Percentiles rank a stretch among this genome's conserved stretches.
phyloP scores from a whole-genome alignment of 2,113 vertebrate genomes.

The Eurystomus gularis region DNA sequence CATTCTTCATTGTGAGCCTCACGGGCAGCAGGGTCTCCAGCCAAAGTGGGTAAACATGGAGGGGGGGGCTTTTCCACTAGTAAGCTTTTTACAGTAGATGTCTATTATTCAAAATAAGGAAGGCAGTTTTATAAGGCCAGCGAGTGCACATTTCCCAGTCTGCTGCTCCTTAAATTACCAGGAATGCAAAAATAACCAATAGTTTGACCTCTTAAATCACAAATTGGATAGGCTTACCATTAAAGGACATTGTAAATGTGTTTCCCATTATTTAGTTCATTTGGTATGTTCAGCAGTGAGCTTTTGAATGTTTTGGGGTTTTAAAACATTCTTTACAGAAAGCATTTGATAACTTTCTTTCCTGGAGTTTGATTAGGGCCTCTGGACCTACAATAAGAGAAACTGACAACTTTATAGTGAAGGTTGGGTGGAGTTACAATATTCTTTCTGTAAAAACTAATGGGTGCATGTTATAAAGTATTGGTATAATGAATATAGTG shows the following conservation, averaged over 20 bases:
- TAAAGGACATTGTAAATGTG: conserved; percentile 78
- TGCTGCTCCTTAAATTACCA: conserved; percentile 77
- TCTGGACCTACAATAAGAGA: conserved; percentile 14
- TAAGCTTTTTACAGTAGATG: conserved; percentile 57
- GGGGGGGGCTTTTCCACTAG: conserved; percentile 49
- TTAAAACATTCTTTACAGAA: conserved; percentile 65
- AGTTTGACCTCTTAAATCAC: conserved; percentile 80
- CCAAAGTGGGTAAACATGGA: not conserved
- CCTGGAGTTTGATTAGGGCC: conserved; percentile 55
- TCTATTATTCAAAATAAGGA: conserved; percentile 73
- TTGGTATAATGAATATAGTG: not conserved
- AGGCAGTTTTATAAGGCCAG: conserved; percentile 75
- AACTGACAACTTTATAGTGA: conserved; percentile 32
- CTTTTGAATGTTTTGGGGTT: conserved; percentile 68
- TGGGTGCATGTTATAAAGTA: not conserved
- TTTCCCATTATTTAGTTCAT: conserved; percentile 82
- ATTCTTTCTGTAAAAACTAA: not conserved
- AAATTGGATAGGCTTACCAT: conserved; percentile 77
- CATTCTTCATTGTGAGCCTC: conserved; percentile 43
- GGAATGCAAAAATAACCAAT: conserved; percentile 79
- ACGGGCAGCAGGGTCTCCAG: conserved; percentile 27
- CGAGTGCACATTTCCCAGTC: conserved; percentile 66
- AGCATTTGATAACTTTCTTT: conserved; percentile 63
- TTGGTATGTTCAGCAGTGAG: conserved; percentile 72
- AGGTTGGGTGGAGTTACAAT: not conserved